Conservation (phyloP, 53 echinoderm and acorn worm species). For the Holothuria scabra region DNA sequence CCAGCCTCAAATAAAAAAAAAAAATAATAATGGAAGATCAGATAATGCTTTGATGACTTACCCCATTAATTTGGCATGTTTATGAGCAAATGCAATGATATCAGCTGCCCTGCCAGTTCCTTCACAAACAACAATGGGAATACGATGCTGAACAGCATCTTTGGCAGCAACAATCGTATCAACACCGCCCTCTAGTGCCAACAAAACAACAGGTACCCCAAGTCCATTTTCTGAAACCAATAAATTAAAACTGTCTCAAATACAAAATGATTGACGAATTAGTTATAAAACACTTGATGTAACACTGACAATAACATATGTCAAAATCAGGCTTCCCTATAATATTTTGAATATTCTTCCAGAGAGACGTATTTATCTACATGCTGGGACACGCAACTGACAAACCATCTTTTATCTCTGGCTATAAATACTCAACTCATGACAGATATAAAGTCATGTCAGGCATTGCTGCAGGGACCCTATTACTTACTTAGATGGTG, state of each 20-base stretch:
- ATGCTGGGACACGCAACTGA: no score
- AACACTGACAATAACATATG: no score
- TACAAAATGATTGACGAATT: neutral
- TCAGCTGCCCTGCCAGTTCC: conserved; percentile 90
- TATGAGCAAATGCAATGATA: conserved; percentile 77
- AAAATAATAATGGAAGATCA: neutral
- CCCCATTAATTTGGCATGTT: conserved; percentile 60
- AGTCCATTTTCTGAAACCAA: conserved; percentile 66
- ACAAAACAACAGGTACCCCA: conserved; percentile 76
- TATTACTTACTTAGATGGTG: no score
- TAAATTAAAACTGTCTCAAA: no score
- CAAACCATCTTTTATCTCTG: no score
- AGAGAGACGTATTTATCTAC: no score
- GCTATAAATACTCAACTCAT: no score
- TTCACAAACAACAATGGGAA: conserved; percentile 82
- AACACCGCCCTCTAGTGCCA: conserved; percentile 80
- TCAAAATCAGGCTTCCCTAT: no score
- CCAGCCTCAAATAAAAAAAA: neutral
- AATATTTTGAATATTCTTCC: no score
- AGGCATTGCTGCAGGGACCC: no score
- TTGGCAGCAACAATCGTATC: conserved; percentile 62
- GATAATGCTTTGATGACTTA: conserved; percentile 11
- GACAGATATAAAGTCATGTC: no score
- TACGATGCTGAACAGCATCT: conserved; percentile 59
- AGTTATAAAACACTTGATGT: no score